These are phyloP conservation scores for Drosophila funebris DNA, from an alignment of 1,140 invertebrate species.

Conservation along the genomic window DNA sequence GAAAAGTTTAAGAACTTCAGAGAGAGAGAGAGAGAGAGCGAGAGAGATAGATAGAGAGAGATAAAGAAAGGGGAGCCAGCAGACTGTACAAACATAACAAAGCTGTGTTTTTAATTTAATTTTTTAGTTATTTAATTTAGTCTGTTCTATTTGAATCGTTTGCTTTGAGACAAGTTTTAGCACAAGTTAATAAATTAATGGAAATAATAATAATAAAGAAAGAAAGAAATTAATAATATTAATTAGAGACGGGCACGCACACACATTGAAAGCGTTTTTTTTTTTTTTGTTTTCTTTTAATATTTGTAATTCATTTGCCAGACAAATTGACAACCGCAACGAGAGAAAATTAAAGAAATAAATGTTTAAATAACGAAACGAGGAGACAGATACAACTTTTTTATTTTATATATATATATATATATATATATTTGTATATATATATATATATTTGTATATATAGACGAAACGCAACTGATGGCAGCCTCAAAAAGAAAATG, in stretches of 20 bases:
- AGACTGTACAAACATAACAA: slow-evolving; percentile 44
- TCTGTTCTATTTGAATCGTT: slow-evolving; percentile 5
- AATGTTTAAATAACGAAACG: slow-evolving; percentile 15
- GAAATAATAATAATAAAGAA: slow-evolving; percentile 19
- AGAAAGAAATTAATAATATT: slow-evolving; percentile 48
- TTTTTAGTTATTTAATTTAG: slow-evolving; percentile 18
- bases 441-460: background rate
- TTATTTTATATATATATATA: background rate
- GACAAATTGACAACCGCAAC: slow-evolving; percentile 59
- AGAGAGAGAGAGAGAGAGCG: background rate
- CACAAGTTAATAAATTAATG: slow-evolving; percentile 28
- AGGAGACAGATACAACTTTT: slow-evolving; percentile 27
- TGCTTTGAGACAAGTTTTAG: slow-evolving; percentile 11
- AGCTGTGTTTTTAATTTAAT: slow-evolving; percentile 43
- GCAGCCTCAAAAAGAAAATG: slow-evolving; percentile 14
- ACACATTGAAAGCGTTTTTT: slow-evolving; percentile 67
- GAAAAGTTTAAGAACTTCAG: background rate
- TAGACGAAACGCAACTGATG: slow-evolving; percentile 9
- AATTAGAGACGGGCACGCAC: slow-evolving; percentile 61
- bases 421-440: background rate
- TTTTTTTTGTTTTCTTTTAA: slow-evolving; percentile 39
- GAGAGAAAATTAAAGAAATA: slow-evolving; percentile 43
- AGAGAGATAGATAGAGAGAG: background rate
- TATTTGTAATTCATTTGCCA: slow-evolving; percentile 41
- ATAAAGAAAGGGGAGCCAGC: slow-evolving; percentile 20